Conservation (phyloP, 2,113 vertebrate genomes). For the Nanorana parkeri region DNA sequence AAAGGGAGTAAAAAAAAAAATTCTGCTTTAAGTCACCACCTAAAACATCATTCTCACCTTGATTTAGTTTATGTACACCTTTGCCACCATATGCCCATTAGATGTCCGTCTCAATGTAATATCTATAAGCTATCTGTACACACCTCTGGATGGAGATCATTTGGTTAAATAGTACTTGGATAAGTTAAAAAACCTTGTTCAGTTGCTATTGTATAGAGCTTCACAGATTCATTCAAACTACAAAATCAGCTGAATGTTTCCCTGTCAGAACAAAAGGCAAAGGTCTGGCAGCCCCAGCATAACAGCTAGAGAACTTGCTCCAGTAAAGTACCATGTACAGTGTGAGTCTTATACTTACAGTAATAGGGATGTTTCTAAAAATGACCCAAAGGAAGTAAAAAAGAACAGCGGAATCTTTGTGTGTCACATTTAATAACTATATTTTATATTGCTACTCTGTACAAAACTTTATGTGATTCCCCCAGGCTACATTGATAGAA, state of each 20-base stretch:
- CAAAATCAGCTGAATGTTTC: not conserved
- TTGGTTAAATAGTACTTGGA: too few relatives aligned
- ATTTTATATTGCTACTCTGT: conserved; percentile 31
- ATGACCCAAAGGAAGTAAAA: conserved; percentile 32
- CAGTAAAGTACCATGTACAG: conserved; percentile 13
- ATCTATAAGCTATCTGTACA: too few relatives aligned
- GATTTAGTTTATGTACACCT: too few relatives aligned
- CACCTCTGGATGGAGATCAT: too few relatives aligned
- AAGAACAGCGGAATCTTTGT: conserved; percentile 25
- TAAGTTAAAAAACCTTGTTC: too few relatives aligned
- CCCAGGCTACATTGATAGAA: conserved; percentile 3
- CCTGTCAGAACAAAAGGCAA: not conserved
- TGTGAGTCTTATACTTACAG: conserved; percentile 9
- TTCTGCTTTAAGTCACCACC: too few relatives aligned
- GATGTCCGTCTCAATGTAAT: too few relatives aligned
- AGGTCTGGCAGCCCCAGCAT: not conserved
- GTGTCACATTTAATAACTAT: conserved; percentile 44
- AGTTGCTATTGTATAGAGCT: too few relatives aligned
- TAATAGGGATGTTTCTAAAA: conserved; percentile 30
- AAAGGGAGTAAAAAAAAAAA: too few relatives aligned
- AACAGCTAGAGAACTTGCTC: not conserved
- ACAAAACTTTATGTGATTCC: conserved; percentile 28
- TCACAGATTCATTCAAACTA: too few relatives aligned
- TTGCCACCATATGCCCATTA: too few relatives aligned
- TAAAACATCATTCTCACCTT: too few relatives aligned